Percentiles rank a stretch among this genome's conserved stretches.
Evolutionary conservation across 2,888 invertebrate genomes (phyloP).

Genomic region (Eilema griseolum): DNA sequence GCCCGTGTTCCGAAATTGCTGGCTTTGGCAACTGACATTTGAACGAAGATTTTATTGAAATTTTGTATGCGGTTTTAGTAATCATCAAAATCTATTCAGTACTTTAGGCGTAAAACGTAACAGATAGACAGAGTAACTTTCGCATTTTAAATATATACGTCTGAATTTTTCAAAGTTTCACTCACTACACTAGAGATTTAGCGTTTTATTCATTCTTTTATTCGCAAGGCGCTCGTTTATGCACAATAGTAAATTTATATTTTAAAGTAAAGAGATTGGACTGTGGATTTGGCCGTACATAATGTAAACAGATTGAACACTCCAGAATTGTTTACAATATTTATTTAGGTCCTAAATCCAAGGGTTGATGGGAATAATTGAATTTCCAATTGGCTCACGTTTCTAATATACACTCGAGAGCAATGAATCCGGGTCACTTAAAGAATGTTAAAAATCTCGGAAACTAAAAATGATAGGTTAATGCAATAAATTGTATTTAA

Average conservation of each 20-base stretch:
- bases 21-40: conserved; percentile 46
- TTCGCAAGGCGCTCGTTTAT: not conserved
- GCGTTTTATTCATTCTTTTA: not conserved
- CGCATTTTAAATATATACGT: not conserved
- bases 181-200: not conserved
- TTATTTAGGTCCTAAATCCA: conserved; percentile 12
- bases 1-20: conserved; percentile 55
- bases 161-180: too few relatives aligned
- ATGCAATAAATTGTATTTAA: too few relatives aligned
- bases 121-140: not conserved
- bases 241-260: not conserved
- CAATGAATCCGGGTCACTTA: too few relatives aligned
- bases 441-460: too few relatives aligned
- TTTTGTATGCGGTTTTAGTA: not conserved
- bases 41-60: conserved; percentile 22
- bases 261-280: not conserved
- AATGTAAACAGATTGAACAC: conserved; percentile 26
- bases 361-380: not conserved
- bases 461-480: too few relatives aligned
- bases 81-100: not conserved
- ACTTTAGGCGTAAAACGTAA: not conserved
- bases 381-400: not conserved
- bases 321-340: conserved; percentile 11
- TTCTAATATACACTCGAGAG: too few relatives aligned
- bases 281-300: not conserved